Base-by-base conservation (phyloP, 2,888 invertebrate genomes). In the Agonopterix subpropinquella region DNA sequence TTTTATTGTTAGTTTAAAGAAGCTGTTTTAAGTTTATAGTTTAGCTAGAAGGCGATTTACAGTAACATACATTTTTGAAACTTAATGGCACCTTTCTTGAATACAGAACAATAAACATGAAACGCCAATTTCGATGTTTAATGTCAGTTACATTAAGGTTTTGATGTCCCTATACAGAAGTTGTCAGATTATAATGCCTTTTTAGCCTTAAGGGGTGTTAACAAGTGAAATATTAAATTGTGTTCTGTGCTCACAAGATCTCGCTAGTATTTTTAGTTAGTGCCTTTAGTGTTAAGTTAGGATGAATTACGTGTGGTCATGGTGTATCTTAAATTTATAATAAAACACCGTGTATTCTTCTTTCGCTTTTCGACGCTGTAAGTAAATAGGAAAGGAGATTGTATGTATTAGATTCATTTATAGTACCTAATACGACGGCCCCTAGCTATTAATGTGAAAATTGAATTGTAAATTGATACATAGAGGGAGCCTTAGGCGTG, bases 181-280 rank as follows among this genome's bases (percentile, higher is more conserved):
- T 78, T 73, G 72, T 73, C 77, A 69, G 63, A 65, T 60, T 63
- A 61, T 13, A 58, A 73, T 78, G 82, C 83, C 83, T 85, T 85
- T 72, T 76, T 85, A 84, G 81, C 70, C 59, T 56, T 84, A 81
- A 83, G 80, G 4, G 73, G 70, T 65, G 72, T 75, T 67, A 69
- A 77, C 70, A 76, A 67, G 63, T 70, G 70, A 70, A 65, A 67
- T 59, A 55, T 53, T 57, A 61, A 68, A 74, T 79, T 83, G 84
- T 87, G 87, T 88, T 85, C 85, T 80, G 80, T 85, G 83, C 85
- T 85, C 86, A 86, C 74, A 76, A 77, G 88, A 88, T 88, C 88
- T 88, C 88, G 84, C 80, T 88, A 87, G 86, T 83, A 78, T 78
- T 77, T 80, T 85, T 85, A 86, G 85, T 87, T 84, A 86, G 82